A percentile compares a stretch with the other conserved stretches of the same genome.
Conservation (phyloP, 2,113 vertebrate species). For the Pica pica region DNA sequence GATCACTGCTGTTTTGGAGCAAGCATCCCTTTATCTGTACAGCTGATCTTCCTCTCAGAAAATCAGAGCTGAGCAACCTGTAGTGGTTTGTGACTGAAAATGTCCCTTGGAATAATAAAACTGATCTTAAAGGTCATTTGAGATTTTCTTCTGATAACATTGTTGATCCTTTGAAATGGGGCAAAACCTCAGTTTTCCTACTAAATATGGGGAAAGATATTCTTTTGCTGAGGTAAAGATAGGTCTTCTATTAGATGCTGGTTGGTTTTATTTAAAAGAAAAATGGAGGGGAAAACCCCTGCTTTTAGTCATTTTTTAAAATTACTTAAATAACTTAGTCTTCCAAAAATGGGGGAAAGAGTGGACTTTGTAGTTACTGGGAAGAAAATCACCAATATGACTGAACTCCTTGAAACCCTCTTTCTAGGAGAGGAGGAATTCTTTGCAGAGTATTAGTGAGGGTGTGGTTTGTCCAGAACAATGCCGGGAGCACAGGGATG, state of each 20-base stretch:
- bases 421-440: not conserved
- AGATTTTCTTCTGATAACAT: not conserved
- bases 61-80: not conserved
- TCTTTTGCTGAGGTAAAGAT: not conserved
- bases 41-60: not conserved
- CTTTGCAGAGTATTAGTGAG: not conserved
- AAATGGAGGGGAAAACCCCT: fast-evolving
- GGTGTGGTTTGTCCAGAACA: not conserved
- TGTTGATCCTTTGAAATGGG: not conserved
- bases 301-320: not conserved
- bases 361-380: not conserved
- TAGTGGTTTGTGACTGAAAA: not conserved
- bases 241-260: not conserved
- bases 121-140: not conserved
- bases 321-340: not conserved
- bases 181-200: not conserved
- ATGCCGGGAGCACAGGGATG: fast-evolving
- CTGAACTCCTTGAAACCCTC: not conserved
- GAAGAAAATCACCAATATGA: not conserved
- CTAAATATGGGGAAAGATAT: not conserved
- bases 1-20: not conserved
- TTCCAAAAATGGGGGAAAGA: not conserved
- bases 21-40: not conserved
- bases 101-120: not conserved
- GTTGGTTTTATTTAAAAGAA: not conserved